These are phyloP conservation scores for Hypomecis punctinalis DNA, from an alignment of 2,888 invertebrate genomes.

Conservation along the genomic window DNA sequence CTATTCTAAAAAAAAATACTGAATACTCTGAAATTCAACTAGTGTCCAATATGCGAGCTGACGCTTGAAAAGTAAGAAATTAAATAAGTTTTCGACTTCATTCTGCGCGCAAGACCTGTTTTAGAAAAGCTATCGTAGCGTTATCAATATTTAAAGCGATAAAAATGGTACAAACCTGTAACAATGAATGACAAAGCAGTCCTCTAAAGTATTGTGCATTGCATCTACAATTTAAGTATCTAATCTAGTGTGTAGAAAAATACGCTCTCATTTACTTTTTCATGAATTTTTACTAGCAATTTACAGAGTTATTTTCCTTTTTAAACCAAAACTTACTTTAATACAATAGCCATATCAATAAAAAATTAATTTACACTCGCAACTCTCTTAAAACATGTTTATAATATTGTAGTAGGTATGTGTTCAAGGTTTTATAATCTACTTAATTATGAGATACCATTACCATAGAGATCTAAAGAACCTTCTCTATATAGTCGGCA, in stretches of 20 bases:
- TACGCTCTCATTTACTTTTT: not conserved
- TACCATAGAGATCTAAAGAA: too few relatives aligned
- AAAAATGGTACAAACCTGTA: conserved; percentile 12
- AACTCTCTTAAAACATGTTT: too few relatives aligned
- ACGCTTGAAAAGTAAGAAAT: conserved; percentile 1
- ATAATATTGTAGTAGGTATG: too few relatives aligned
- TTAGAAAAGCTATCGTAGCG: conserved; percentile 3
- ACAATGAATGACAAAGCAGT: conserved; percentile 19
- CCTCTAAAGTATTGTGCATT: not conserved
- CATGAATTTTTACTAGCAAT: conserved; percentile 4
- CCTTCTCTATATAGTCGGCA: too few relatives aligned
- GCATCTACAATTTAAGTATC: not conserved
- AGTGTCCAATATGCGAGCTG: not conserved
- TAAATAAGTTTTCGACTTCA: conserved; percentile 6
- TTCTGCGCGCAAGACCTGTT: not conserved
- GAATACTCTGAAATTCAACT: not conserved
- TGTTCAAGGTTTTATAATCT: too few relatives aligned
- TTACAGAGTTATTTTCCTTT: not conserved
- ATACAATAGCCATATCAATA: not conserved
- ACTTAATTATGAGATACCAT: too few relatives aligned
- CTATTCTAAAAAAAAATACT: too few relatives aligned
- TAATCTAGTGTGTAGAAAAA: not conserved
- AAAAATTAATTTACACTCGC: not conserved
- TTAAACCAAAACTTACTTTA: not conserved
- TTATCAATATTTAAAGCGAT: conserved; percentile 18